phyloP scores from a whole-genome alignment of 2,113 vertebrate genomes.

The Podilymbus podiceps region DNA sequence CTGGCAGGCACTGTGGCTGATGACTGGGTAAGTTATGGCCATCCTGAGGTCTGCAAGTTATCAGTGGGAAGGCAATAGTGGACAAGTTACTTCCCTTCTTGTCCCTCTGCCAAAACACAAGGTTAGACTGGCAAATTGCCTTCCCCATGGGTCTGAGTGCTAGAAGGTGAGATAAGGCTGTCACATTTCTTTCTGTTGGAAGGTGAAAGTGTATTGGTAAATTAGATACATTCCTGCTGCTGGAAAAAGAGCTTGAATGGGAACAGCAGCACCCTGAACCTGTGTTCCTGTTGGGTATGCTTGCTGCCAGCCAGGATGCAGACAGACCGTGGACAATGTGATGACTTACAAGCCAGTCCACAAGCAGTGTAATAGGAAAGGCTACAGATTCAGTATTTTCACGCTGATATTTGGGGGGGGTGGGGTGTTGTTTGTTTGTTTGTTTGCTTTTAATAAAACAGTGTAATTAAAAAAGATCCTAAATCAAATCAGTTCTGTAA shows the following conservation, averaged over 20 bases:
- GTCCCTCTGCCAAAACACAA: neutral
- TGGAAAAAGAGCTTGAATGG: neutral
- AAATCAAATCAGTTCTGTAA: constrained; percentile 34
- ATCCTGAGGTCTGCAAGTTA: neutral
- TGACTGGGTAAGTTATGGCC: neutral
- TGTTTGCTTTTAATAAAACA: neutral
- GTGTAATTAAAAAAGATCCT: neutral
- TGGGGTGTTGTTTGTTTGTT: too few relatives aligned
- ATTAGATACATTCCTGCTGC: neutral
- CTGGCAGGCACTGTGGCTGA: neutral
- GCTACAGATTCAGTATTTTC: neutral
- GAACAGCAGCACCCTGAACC: neutral
- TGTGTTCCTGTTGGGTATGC: neutral
- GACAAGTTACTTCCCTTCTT: neutral
- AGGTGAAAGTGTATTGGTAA: neutral
- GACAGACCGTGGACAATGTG: neutral
- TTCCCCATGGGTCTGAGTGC: neutral
- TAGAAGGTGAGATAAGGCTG: neutral
- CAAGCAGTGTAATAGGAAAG: neutral
- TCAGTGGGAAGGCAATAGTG: neutral
- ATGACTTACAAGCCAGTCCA: neutral
- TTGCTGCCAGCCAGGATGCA: neutral
- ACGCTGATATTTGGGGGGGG: neutral
- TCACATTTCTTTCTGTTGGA: neutral
- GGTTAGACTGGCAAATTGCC: neutral